Base-by-base conservation (phyloP, 2,888 invertebrate species). In the Orchestes rusci region DNA sequence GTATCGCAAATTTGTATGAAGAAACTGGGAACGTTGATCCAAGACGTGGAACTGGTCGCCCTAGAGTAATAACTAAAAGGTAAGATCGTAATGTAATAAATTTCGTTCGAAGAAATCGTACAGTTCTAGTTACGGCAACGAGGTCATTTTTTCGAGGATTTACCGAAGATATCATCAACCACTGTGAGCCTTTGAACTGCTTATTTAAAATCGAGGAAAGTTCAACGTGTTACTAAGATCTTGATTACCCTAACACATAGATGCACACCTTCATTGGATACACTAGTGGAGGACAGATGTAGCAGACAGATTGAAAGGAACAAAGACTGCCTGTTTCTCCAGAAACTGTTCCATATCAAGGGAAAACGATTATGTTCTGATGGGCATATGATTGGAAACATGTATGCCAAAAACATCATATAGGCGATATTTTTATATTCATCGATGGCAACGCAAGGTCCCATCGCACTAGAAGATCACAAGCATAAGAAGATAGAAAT, bases 371-470 rank as follows among this genome's bases (percentile, higher is more conserved):
- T 32, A 37, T 37, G 27, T 20, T 37, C 10, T 3, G 36, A 12
- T 13, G 4, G 13, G 15, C 10, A 33, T 4, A 12, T 16, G 13
- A 33, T 15, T 33, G 16, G 15, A n/a, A 15, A 23, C 10, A 23
- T 23, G 23, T 23, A 23, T 13, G 15, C 33, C 4, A 10, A 23
- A 20, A 36, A 12, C 36, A 36, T 23, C 23, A 36, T 5, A 17
- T 4, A 15, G 3, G n/a, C 3, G 2, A 13, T 13, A 5, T 5
- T 7, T 35, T 46, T 29, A 30, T 50, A 27, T 47, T 47, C 27
- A 42, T 43, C 37, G 46, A 47, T 34, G 44, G 44, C 36, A 50
- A 46, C 31, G 40, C 43, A 18, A 34, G 38, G 34, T 39, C 39
- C 32, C 35, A 46, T 34, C 43, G 34, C 43, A 29, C 46, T 30